Evolutionary conservation across 2,113 vertebrate species (phyloP).

Genomic region (Pseudois nayaur): DNA sequence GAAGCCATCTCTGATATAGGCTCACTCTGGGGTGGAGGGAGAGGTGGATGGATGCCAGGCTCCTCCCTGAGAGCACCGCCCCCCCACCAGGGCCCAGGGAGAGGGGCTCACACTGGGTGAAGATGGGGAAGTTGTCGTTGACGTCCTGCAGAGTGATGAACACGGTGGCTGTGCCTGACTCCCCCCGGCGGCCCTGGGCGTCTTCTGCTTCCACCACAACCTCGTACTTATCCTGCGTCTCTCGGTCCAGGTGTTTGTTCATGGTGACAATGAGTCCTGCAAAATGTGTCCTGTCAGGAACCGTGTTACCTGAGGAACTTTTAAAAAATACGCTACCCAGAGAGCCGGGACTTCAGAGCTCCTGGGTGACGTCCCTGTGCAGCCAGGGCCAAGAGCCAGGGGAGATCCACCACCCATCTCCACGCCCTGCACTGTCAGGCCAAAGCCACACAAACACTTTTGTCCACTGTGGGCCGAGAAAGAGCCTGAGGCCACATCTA

Average conservation of each 20-base stretch:
- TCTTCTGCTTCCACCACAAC: slow-evolving; percentile 90
- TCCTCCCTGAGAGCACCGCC: not conserved
- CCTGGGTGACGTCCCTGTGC: not conserved
- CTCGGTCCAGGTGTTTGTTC: slow-evolving; percentile 87
- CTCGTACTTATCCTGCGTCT: slow-evolving; percentile 82
- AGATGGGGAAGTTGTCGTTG: slow-evolving; percentile 93
- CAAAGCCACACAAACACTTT: not conserved
- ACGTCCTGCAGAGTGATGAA: slow-evolving; percentile 85
- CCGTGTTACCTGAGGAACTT: not conserved
- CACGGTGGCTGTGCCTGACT: slow-evolving; percentile 86
- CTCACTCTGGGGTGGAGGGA: not conserved
- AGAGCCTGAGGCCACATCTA: not conserved
- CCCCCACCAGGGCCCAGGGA: not conserved
- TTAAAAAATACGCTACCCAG: not conserved
- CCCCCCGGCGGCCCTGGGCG: slow-evolving; percentile 77
- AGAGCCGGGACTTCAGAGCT: not conserved
- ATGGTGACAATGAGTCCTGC: slow-evolving; percentile 84
- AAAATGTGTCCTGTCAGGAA: slow-evolving; percentile 27
- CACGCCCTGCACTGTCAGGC: not conserved
- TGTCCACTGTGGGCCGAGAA: not conserved
- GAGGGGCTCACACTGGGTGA: slow-evolving; percentile 83
- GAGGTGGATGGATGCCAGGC: not conserved
- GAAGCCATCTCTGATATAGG: not conserved
- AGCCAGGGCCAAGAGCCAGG: not conserved
- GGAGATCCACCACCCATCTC: not conserved